phyloP scores from a whole-genome alignment of 2,797 vertebrate genomes.

The Lagorchestes hirsutus region DNA sequence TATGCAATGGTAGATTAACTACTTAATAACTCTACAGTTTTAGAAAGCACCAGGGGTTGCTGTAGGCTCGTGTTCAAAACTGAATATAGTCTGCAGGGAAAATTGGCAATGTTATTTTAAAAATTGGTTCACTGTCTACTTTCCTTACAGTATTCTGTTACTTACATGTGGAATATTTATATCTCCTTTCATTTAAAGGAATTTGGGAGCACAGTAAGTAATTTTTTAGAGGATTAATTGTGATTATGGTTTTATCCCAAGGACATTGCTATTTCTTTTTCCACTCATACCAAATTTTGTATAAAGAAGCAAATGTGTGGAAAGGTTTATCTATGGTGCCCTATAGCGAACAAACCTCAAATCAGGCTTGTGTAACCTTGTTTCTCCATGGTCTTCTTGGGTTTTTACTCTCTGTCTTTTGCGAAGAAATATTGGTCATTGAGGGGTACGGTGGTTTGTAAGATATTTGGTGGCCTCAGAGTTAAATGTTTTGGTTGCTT shows the following conservation, averaged over 20 bases:
- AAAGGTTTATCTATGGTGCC: neutral
- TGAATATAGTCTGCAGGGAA: neutral
- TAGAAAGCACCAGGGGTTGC: neutral
- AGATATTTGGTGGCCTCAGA: neutral
- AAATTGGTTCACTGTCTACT: neutral
- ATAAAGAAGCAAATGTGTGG: constrained; percentile 4
- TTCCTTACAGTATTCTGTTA: constrained; percentile 34
- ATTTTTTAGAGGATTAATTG: constrained; percentile 14
- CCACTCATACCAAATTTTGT: neutral
- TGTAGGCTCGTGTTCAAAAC: neutral
- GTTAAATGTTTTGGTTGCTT: neutral
- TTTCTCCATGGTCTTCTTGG: neutral
- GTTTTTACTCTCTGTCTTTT: neutral
- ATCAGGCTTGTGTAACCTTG: neutral
- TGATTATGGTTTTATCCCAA: constrained; percentile 13
- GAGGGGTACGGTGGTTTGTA: neutral
- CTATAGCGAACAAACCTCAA: no score
- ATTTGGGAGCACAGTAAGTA: constrained; percentile 17
- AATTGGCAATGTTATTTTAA: neutral
- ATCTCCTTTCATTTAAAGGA: constrained; percentile 17
- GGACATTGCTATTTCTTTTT: constrained; percentile 22
- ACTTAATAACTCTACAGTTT: constrained; percentile 30
- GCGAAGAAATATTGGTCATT: neutral
- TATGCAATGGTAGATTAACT: constrained; percentile 16
- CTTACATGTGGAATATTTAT: constrained; percentile 5